These are phyloP conservation scores for Anoura caudifer DNA, from an alignment of 2,113 vertebrate species.

Conservation along the genomic window DNA sequence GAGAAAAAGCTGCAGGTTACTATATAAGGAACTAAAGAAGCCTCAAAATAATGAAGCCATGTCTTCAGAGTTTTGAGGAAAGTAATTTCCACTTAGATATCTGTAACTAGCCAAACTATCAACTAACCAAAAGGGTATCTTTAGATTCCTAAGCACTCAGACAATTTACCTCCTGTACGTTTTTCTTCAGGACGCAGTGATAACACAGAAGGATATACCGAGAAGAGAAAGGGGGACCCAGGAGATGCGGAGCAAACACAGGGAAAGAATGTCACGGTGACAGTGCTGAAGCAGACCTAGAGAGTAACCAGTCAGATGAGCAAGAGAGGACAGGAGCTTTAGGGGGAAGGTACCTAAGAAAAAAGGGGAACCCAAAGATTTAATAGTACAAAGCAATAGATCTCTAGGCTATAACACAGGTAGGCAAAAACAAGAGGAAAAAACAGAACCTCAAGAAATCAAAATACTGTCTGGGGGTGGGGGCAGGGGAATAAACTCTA, in stretches of 20 bases:
- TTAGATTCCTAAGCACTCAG: not conserved
- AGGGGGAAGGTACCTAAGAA: not conserved
- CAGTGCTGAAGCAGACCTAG: not conserved
- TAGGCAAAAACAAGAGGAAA: not conserved
- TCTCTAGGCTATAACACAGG: not conserved
- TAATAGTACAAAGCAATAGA: not conserved
- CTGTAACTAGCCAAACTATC: no score
- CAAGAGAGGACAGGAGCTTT: not conserved
- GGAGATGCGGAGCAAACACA: not conserved
- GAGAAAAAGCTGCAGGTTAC: no score
- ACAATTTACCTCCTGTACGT: not conserved
- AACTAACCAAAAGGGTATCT: no score
- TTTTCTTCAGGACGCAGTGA: not conserved
- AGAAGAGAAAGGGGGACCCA: not conserved
- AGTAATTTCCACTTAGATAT: no score
- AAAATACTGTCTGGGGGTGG: not conserved
- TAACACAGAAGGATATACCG: not conserved
- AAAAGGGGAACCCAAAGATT: not conserved
- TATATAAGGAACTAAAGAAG: no score
- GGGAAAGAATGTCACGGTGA: not conserved
- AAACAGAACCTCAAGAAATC: not conserved
- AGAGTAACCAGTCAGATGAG: not conserved
- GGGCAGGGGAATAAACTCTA: not conserved
- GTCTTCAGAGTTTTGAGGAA: no score
- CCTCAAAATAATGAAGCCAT: no score